Percentiles rank a stretch among this genome's conserved stretches.
phyloP scores from a whole-genome alignment of 2,797 vertebrate genomes.

The Helicolenus hilgendorfi region DNA sequence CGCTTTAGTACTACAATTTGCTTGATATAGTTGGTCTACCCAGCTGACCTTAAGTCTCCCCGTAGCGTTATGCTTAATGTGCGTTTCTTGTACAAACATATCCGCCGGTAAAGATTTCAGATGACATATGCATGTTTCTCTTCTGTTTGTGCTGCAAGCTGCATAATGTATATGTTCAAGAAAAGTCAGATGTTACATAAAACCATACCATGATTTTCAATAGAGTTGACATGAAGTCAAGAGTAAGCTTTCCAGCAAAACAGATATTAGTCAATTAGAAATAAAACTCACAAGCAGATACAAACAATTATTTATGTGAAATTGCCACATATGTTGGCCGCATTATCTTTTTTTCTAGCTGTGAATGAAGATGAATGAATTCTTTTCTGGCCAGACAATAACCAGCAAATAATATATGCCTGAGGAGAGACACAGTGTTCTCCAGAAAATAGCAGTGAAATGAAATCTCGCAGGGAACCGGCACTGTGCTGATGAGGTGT shows the following conservation, averaged over 20 bases:
- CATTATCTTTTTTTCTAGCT: not conserved
- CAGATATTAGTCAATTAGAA: not conserved
- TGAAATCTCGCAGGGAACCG: not conserved
- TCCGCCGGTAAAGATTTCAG: not conserved
- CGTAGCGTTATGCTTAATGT: not conserved
- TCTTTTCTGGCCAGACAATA: not conserved
- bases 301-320: not conserved
- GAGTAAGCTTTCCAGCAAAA: not conserved
- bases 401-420: not conserved
- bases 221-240: not conserved
- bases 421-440: not conserved
- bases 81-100: not conserved
- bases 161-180: not conserved
- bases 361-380: not conserved
- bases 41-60: not conserved
- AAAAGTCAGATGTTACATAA: not conserved
- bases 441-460: slow-evolving; percentile 12
- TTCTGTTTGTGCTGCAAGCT: not conserved
- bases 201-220: not conserved
- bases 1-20: not conserved
- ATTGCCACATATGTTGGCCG: not conserved
- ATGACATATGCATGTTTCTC: not conserved
- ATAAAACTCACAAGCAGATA: not conserved
- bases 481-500: slow-evolving; percentile 14
- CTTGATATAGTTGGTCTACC: not conserved